These are phyloP conservation scores for Acromyrmex charruanus DNA, from an alignment of 1,140 invertebrate genomes.

Conservation along the genomic window DNA sequence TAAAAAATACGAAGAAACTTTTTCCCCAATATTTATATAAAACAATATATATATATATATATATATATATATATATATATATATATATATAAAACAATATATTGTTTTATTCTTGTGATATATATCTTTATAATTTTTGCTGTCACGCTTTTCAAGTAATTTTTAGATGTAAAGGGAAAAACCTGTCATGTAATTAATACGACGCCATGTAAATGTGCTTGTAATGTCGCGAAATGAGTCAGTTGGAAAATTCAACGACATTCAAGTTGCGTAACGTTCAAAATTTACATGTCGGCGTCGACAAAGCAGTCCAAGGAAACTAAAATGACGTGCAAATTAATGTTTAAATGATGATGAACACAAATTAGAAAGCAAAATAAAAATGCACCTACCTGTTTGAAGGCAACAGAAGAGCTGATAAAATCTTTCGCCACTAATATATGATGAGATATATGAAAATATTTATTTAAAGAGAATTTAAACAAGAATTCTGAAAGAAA, in stretches of 20 bases:
- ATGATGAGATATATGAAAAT: not conserved
- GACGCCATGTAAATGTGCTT: slow-evolving; percentile 11
- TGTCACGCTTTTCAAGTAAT: not conserved
- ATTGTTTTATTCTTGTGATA: no score
- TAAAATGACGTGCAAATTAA: slow-evolving; percentile 23
- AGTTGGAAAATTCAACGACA: not conserved
- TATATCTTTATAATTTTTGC: not conserved
- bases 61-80: no score
- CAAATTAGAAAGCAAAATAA: slow-evolving; percentile 33
- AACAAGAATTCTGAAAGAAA: not conserved
- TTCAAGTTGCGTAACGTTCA: not conserved
- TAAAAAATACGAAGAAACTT: no score
- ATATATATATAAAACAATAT: no score
- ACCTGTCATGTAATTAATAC: slow-evolving; percentile 35
- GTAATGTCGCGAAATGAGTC: slow-evolving; percentile 18
- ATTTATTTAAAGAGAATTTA: not conserved
- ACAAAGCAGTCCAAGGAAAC: not conserved
- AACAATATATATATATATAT: no score
- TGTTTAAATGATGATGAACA: not conserved
- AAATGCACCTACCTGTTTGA: slow-evolving; percentile 47
- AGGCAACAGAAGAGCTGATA: not conserved
- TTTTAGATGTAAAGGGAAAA: slow-evolving; percentile 46
- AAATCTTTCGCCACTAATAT: slow-evolving; percentile 38
- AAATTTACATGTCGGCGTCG: not conserved
- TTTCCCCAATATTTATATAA: no score